phyloP scores from a whole-genome alignment of 1,140 invertebrate genomes.

The Drosophila albomicans region DNA sequence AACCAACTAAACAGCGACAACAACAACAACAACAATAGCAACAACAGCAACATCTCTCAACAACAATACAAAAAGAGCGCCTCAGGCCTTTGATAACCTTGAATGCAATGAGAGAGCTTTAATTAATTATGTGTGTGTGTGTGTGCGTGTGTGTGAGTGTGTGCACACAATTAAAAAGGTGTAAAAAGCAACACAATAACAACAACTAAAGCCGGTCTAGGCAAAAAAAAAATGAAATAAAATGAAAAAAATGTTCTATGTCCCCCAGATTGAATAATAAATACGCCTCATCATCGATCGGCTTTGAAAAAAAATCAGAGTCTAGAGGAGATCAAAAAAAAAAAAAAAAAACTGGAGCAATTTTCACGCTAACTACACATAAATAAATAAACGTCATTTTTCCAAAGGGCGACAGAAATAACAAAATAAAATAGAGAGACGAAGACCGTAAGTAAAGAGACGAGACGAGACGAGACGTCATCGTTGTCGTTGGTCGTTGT shows the following conservation, averaged over 20 bases:
- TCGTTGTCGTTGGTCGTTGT: conserved; percentile 35
- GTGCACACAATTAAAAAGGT: conserved; percentile 62
- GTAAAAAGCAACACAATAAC: conserved; percentile 52
- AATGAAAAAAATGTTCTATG: conserved; percentile 39
- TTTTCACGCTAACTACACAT: conserved; percentile 71
- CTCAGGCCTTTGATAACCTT: conserved; percentile 66
- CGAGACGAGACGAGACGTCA: conserved; percentile 44
- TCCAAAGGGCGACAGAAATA: conserved; percentile 31
- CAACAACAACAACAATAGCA: conserved; percentile 8
- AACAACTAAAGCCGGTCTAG: conserved; percentile 18
- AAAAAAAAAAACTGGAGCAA: conserved; percentile 68
- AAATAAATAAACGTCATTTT: conserved; percentile 60
- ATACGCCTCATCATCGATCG: conserved; percentile 51
- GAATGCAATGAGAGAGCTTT: conserved; percentile 81
- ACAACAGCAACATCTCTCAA: conserved; percentile 10
- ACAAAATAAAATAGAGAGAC: conserved; percentile 13
- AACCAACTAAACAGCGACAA: conserved; percentile 75
- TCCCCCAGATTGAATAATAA: conserved; percentile 44
- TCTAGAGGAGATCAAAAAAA: neutral
- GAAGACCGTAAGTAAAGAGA: conserved; percentile 26
- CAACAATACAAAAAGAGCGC: conserved; percentile 39
- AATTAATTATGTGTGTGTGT: conserved; percentile 63
- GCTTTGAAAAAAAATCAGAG: neutral
- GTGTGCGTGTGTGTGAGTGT: conserved; percentile 20
- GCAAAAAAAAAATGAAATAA: conserved; percentile 4